Percentiles rank a stretch among this genome's conserved stretches.
These are phyloP conservation scores for Cettia cetti DNA, from an alignment of 2,113 vertebrate species.

Conservation along the genomic window DNA sequence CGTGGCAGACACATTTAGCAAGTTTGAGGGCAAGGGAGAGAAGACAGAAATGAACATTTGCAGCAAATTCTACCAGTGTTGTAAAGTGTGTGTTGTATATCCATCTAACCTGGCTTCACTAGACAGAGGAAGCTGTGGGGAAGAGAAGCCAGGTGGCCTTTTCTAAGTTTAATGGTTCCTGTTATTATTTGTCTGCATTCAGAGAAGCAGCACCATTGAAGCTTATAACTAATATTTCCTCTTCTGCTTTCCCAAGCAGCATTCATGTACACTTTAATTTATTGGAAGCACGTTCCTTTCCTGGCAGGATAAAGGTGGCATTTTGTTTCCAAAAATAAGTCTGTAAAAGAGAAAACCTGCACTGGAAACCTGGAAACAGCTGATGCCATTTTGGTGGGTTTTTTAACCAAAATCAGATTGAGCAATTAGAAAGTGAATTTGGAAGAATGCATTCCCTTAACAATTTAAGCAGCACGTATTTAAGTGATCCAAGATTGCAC, in stretches of 20 bases:
- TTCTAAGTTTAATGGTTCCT: conserved; percentile 30
- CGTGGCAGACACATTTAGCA: conserved; percentile 5
- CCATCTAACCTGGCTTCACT: background rate
- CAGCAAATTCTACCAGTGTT: background rate
- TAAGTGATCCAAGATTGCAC: background rate
- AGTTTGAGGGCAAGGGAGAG: background rate
- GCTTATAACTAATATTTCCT: conserved; percentile 14
- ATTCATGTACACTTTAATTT: background rate
- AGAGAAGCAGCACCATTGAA: conserved; percentile 40
- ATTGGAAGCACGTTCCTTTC: background rate
- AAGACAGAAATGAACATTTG: conserved; percentile 25
- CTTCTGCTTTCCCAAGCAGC: conserved; percentile 30
- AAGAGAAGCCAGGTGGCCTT: conserved; percentile 29
- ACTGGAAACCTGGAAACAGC: background rate
- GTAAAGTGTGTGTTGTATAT: conserved; percentile 43
- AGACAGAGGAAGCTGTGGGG: conserved; percentile 29
- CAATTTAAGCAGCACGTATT: background rate
- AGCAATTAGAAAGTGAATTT: background rate
- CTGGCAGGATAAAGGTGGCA: background rate
- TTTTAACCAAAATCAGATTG: background rate
- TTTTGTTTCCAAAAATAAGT: background rate
- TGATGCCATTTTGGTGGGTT: background rate
- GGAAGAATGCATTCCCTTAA: background rate
- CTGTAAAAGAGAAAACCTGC: background rate
- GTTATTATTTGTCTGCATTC: conserved; percentile 63